Percentiles rank a stretch among this genome's conserved stretches.
Conservation (phyloP, 2,888 invertebrate genomes). For the Dorcus hopei region DNA sequence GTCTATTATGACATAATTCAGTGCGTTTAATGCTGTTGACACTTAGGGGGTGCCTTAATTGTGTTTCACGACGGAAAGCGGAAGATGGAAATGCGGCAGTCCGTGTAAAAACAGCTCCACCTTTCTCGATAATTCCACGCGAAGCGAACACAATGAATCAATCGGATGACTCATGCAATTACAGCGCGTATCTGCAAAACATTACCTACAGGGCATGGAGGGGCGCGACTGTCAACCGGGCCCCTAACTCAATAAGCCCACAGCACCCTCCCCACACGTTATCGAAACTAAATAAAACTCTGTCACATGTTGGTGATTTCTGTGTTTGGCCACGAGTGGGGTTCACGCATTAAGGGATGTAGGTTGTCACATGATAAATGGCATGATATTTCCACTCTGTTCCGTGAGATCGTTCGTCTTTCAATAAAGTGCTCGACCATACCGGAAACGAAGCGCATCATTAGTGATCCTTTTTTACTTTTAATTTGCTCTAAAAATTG, state of each 20-base stretch:
- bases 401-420: no score
- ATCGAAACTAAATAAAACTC: constrained; percentile 10
- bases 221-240: neutral
- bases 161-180: constrained; percentile 1
- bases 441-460: no score
- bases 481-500: no score
- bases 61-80: no score
- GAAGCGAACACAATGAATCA: neutral
- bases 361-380: neutral
- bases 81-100: no score
- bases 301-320: constrained; percentile 6
- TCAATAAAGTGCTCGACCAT: no score
- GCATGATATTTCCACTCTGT: no score
- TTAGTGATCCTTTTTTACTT: no score
- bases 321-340: neutral
- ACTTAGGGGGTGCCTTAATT: no score
- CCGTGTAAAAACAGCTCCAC: no score
- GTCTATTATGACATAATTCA: no score
- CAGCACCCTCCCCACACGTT: constrained; percentile 1
- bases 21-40: no score
- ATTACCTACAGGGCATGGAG: neutral
- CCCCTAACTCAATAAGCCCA: constrained; percentile 1
- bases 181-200: neutral
- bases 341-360: neutral
- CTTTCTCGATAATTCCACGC: neutral